phyloP scores from a whole-genome alignment of 2,797 vertebrate species.

The Ctenopoma kingsleyae region DNA sequence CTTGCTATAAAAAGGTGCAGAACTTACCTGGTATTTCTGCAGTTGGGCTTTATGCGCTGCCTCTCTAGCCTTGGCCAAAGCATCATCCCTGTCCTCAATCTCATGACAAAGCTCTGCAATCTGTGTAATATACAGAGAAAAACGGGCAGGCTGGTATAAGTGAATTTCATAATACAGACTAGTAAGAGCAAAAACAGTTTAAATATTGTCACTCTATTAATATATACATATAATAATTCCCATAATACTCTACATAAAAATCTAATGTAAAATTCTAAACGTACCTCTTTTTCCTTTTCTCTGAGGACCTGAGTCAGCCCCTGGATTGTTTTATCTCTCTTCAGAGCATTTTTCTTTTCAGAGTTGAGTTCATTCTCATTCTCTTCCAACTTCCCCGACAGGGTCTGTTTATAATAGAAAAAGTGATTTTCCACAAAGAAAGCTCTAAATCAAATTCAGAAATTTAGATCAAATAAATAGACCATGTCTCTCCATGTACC shows the following conservation, averaged over 20 bases:
- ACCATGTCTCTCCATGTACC: constrained; percentile 59
- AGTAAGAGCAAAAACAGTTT: background rate
- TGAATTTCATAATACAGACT: constrained; percentile 11
- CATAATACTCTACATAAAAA: background rate
- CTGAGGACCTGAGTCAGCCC: constrained; percentile 91
- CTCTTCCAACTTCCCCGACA: constrained; percentile 88
- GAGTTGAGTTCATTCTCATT: constrained; percentile 87
- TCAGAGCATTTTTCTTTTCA: constrained; percentile 94
- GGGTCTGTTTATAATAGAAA: constrained; percentile 79
- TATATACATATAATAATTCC: too few relatives aligned
- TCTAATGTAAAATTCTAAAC: background rate
- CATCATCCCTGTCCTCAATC: constrained; percentile 88
- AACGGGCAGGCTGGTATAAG: constrained; percentile 12
- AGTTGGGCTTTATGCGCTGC: constrained; percentile 88
- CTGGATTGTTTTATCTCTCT: constrained; percentile 98
- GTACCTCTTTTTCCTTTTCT: constrained; percentile 95
- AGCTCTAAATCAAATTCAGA: background rate
- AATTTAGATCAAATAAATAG: background rate
- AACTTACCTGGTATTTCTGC: constrained; percentile 89
- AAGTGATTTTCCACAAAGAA: background rate
- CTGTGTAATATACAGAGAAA: constrained; percentile 75
- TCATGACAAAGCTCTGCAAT: constrained; percentile 90
- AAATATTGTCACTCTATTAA: background rate
- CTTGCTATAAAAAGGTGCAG: background rate
- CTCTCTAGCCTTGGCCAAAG: constrained; percentile 88